Percentiles rank a stretch among this genome's conserved stretches.
phyloP scores from a whole-genome alignment of 2,797 vertebrate genomes.

The Lateolabrax maculatus region DNA sequence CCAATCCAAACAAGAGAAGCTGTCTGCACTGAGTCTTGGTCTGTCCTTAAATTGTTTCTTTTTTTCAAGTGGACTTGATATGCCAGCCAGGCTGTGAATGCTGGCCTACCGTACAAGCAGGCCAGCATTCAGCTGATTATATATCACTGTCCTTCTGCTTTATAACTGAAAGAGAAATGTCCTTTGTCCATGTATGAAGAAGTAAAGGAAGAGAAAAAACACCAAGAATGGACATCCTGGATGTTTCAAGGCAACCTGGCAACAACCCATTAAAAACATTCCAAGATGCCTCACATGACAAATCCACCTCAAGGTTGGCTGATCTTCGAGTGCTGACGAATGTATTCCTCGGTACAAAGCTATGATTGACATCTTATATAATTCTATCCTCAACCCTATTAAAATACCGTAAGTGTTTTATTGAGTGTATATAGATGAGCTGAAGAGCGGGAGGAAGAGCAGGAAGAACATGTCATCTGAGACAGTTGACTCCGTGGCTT shows the following conservation, averaged over 20 bases:
- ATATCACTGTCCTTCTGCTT: neutral
- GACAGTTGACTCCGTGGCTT: neutral
- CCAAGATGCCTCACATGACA: conserved; percentile 30
- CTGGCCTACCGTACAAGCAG: too few relatives aligned
- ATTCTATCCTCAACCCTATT: conserved; percentile 58
- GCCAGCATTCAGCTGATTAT: neutral
- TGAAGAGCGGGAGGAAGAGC: conserved; percentile 33
- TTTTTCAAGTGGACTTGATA: neutral
- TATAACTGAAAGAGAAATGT: neutral
- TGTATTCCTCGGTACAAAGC: conserved; percentile 32
- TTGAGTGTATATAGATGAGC: conserved; percentile 29
- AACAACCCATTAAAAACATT: conserved; percentile 45
- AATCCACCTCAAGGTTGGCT: conserved; percentile 34
- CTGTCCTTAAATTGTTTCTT: conserved; percentile 1
- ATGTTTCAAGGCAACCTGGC: conserved; percentile 18
- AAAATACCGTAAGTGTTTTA: conserved; percentile 50
- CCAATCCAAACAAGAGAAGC: conserved; percentile 25
- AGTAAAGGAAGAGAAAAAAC: neutral
- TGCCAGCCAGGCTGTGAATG: neutral
- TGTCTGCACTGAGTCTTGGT: neutral
- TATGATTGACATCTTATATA: conserved; percentile 68
- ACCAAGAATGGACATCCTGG: conserved; percentile 1
- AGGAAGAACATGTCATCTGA: conserved; percentile 26
- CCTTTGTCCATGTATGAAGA: conserved; percentile 1
- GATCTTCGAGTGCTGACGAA: conserved; percentile 45